Base-by-base conservation (phyloP, 2,113 vertebrate species). In the Semicossyphus pulcher region DNA sequence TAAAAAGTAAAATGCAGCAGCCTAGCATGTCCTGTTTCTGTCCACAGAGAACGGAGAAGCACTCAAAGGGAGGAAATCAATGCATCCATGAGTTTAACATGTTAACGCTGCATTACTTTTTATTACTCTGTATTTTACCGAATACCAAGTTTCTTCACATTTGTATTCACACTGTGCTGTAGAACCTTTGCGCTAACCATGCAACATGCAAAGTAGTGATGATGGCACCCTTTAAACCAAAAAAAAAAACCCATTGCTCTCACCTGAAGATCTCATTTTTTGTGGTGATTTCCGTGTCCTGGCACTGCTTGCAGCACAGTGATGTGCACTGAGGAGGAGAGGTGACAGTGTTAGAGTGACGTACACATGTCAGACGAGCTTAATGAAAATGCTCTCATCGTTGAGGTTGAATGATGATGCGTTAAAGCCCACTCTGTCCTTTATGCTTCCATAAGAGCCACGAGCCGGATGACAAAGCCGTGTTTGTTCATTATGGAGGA, bases 251-350 rank as follows among this genome's bases (percentile, higher is more conserved):
- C n/a, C n/a, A n/a, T n/a, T 20, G 12, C 52, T 9, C 93, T 95
- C 86, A 99, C 98, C 98, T 99, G 95, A 99, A 99, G 84, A 99
- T 99, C 87, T 99, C 97, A 62, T 96, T 97, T 92, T 99, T 99
- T 63, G 96, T 99, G 4, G 98, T 99, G 89, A 99, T 99, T 93
- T 99, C 97, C 48, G 95, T 97, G 81, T 99, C 95, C 77, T 96
- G 95, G 89, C 98, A 99, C 69, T 97, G 95, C 87, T 99, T 99
- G 86, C 97, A 99, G 80, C 97, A 98, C 8, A 99, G 94, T 0
- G 97, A 99, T 0, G 98, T 99, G 63, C 97, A 99, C 98, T 99
- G 69, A 64, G 45, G 73, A 62, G 23, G 23, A 71, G 14, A 88
- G 3, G 66, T 1, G 34, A 65, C 1, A 25, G 14, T 7, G 48